Conservation (phyloP, 1,140 invertebrate genomes). For the Diachasmimorpha longicaudata region DNA sequence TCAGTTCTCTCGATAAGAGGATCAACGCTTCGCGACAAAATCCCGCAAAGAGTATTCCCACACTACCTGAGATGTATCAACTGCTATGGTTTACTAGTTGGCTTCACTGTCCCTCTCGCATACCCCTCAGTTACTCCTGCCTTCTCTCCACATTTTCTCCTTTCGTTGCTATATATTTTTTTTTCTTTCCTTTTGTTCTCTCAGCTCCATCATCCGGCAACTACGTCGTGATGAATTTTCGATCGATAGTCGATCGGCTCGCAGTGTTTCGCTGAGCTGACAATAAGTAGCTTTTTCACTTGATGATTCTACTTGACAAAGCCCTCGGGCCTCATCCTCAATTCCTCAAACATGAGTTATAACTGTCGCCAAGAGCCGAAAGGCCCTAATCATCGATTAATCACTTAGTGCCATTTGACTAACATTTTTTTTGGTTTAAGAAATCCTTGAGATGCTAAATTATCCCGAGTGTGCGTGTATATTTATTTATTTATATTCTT, state of each 20-base stretch:
- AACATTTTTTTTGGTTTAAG: background rate
- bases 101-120: background rate
- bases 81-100: slow-evolving; percentile 31
- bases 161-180: background rate
- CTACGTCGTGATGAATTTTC: background rate
- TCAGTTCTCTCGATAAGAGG: slow-evolving; percentile 46
- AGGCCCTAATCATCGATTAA: background rate
- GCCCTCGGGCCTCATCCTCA: background rate
- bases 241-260: background rate
- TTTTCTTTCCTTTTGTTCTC: background rate
- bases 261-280: background rate
- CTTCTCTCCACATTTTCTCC: background rate
- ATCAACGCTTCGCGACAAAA: slow-evolving; percentile 34
- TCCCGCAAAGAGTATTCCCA: slow-evolving; percentile 36
- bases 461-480: background rate
- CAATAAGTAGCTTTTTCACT: background rate
- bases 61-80: slow-evolving; percentile 26
- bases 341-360: background rate
- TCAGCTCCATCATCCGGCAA: background rate
- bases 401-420: background rate
- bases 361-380: background rate
- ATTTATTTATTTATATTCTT: slow-evolving; percentile 1
- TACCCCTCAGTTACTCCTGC: background rate
- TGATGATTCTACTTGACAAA: no score
- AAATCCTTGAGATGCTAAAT: background rate